phyloP scores from a whole-genome alignment of 1,140 invertebrate genomes.

The Caenorhabditis brenneri region DNA sequence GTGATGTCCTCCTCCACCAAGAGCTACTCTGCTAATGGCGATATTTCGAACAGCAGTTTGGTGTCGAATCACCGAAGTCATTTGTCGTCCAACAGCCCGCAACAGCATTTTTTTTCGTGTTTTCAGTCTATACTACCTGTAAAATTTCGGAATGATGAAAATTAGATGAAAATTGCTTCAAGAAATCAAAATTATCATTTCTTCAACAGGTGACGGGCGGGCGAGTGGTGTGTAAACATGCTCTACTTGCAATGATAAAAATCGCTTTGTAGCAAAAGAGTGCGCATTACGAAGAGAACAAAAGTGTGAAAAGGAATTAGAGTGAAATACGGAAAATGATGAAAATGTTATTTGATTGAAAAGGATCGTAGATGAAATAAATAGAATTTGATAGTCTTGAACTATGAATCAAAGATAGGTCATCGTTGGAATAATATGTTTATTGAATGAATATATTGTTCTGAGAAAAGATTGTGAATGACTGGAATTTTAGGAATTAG shows the following conservation, averaged over 20 bases:
- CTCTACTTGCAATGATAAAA: constrained; percentile 34
- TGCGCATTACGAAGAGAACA: neutral
- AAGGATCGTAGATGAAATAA: neutral
- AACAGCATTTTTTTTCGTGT: constrained; percentile 9
- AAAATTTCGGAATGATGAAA: neutral
- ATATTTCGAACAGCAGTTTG: neutral
- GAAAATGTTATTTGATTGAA: neutral
- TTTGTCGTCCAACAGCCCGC: neutral
- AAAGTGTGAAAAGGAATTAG: neutral
- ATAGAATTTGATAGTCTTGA: neutral
- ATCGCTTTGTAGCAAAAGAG: neutral
- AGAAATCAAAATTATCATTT: neutral
- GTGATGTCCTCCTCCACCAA: constrained; percentile 40
- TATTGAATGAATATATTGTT: no score
- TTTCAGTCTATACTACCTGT: constrained; percentile 16
- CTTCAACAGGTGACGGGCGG: neutral
- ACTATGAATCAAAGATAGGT: no score
- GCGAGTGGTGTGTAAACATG: constrained; percentile 23
- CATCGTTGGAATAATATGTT: no score
- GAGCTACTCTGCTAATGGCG: neutral
- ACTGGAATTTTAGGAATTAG: neutral
- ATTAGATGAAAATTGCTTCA: neutral
- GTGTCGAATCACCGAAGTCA: neutral
- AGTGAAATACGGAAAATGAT: neutral
- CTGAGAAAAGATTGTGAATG: no score